phyloP scores from a whole-genome alignment of 2,113 vertebrate genomes.

The Sakesphorus luctuosus region DNA sequence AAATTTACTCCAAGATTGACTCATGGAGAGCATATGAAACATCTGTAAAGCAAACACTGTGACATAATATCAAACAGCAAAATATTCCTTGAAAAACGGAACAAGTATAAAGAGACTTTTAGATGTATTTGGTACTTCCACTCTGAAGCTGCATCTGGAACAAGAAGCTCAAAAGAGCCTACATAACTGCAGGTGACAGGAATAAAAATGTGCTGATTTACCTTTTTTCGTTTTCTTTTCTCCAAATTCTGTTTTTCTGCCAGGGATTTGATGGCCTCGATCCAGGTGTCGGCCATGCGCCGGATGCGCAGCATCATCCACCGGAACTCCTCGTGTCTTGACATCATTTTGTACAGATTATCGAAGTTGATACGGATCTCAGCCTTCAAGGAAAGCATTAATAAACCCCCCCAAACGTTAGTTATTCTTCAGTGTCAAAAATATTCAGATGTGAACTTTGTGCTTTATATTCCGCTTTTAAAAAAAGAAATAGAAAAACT shows the following conservation, averaged over 20 bases:
- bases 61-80: background rate
- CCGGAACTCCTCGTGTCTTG: constrained; percentile 92
- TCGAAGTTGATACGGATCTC: constrained; percentile 92
- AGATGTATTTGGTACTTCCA: background rate
- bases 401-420: background rate
- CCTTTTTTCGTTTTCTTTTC: constrained; percentile 91
- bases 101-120: background rate
- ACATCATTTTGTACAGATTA: constrained; percentile 92
- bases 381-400: constrained; percentile 76
- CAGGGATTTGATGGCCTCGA: constrained; percentile 89
- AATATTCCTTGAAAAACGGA: background rate
- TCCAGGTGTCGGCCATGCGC: constrained; percentile 95
- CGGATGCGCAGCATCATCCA: constrained; percentile 98
- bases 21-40: rapidly evolving
- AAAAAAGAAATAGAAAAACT: background rate
- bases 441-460: background rate
- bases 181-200: background rate
- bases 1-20: background rate
- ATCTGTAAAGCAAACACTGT: background rate
- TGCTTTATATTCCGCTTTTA: background rate
- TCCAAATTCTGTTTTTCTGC: constrained; percentile 91
- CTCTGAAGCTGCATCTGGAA: background rate
- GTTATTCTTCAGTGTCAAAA: background rate
- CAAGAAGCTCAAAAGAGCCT: background rate
- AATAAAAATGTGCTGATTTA: constrained; percentile 50